Evolutionary conservation across 2,888 invertebrate genomes (phyloP), one percentile per base, ranked within the genome.

Genomic region (Subacronicta megacephala): DNA sequence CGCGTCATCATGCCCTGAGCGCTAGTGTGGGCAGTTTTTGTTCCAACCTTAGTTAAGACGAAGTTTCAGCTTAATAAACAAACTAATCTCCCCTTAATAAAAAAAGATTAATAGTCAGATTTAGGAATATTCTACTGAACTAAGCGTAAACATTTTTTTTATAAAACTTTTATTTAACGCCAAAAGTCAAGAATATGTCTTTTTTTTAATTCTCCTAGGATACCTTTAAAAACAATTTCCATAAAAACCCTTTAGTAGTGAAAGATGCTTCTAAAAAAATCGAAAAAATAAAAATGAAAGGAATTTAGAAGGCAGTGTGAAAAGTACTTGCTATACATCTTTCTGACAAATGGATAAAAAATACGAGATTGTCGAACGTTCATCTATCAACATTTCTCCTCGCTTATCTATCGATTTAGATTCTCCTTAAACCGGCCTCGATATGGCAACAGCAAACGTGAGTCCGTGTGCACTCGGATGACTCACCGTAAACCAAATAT

Each of bases 401-500:
- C 29, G 38, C 51, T 37, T 54, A 52, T 61, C 49, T 68, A 79
- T 80, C 75, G 77, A 78, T 75, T 72, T 62, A 54, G 61, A 75
- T 71, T 78, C 76, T 74, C 65, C 82, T 82, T 82, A 79, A 78
- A 73, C 64, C 69, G 72, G 69, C 75, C 80, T 83, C 79, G 68
- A 73, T 83, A 76, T 69, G 75, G 77, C 73, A 75, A 77, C 76
- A 75, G 80, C 79, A 78, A 78, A 66, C 54, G 59, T 61, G 58
- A 72, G 62, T 60, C 69, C 63, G 59, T 72, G 61, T 60, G 72
- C 69, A 78, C 73, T 67, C 59, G 70, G 71, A 77, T 89, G 89
- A 87, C 80, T 90, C 89, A 89, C 77, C 59, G 65, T 70, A 72
- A 59, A 73, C 88, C 89, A 87, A 88, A 83, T 83, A 89, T 75